Evolutionary conservation across 1,140 invertebrate species (phyloP), one percentile per base, ranked within the genome.

Genomic region (Psilanteris sp.): DNA sequence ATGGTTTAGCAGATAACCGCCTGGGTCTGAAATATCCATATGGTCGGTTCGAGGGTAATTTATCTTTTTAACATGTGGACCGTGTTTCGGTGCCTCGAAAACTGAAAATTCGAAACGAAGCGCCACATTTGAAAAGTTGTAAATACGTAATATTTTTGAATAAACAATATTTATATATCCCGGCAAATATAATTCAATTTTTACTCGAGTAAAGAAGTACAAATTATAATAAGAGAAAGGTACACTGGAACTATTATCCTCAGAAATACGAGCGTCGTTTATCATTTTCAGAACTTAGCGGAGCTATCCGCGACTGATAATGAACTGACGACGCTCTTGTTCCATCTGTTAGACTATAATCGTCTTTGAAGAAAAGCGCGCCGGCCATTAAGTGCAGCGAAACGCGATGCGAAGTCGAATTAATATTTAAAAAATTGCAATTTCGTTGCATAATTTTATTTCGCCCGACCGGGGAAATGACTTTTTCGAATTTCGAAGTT

Each of bases 261-360:
- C 27, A 68, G 73, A 81, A 81, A 80, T 82, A 81, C 76, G 70
- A 61, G 71, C 36, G 62, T 29, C 32, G 70, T 77, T 81, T 78
- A 74, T 82, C 81, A 81, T 79, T 73, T 29, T 54, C 79, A 80
- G 79, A 66, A 26, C 32, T 44, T 44, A 48, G 13, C 9, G 14
- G 26, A 62, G 62, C 14, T 29, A 54, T 54, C 31, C 18, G 18
- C 46, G 44, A 46, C 48, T 54, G 71, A 67, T 74, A 66, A 74
- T 74, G 61, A 74, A 74, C 61, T 32, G 32, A 74, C 61, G 71
- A 55, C 57, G 57, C 41, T 66, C 44, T 8, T 41, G 43, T 59
- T 57, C 52, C 26, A 41, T 41, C 39, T 32, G 70, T 52, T 59
- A 18, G 26, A 50, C 34, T 61, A 16, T 74, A 74, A 74, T 66